phyloP scores from a whole-genome alignment of 2,797 vertebrate species.

The Tarsius wallacei region DNA sequence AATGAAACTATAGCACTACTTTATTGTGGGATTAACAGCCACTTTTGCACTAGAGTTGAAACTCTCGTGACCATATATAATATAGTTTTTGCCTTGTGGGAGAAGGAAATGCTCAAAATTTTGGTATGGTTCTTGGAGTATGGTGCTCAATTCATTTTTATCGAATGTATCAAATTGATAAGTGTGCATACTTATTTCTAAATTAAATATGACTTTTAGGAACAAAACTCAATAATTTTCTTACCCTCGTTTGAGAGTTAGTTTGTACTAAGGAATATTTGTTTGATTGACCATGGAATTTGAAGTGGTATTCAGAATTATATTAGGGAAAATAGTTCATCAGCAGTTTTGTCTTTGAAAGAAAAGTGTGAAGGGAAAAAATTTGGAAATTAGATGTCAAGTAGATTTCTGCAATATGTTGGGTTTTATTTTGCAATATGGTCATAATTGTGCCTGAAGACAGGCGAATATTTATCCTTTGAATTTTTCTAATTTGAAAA shows the following conservation, averaged over 20 bases:
- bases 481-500: constrained; percentile 29
- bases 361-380: background rate
- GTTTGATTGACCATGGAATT: background rate
- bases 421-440: background rate
- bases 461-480: background rate
- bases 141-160: background rate
- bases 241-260: background rate
- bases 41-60: background rate
- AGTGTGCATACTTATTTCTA: background rate
- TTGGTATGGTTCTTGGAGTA: background rate
- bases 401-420: background rate
- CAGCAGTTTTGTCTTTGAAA: constrained; percentile 19
- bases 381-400: background rate
- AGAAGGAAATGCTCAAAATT: background rate
- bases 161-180: background rate
- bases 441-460: background rate
- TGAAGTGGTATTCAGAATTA: background rate
- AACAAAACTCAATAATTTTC: background rate
- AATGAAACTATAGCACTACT: background rate
- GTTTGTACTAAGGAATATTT: background rate
- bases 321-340: background rate
- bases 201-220: background rate
- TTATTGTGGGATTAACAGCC: background rate
- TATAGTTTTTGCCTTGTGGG: background rate
- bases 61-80: background rate